Conservation (phyloP, 2,797 vertebrate species). For the Pangasius sanitwongsei region DNA sequence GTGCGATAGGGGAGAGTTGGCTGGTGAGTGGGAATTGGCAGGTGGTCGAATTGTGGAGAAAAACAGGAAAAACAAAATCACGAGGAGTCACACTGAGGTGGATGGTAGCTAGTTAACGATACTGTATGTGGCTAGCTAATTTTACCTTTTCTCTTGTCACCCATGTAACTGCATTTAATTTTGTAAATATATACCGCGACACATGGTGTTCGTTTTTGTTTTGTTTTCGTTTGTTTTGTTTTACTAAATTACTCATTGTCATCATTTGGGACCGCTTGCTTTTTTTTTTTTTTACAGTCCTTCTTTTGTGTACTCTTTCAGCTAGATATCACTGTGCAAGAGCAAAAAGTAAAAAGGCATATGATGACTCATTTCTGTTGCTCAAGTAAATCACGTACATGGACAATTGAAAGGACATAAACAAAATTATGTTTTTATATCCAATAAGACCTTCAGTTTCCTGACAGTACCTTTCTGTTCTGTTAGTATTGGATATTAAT, state of each 20-base stretch:
- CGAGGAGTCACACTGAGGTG: background rate
- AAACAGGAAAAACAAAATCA: background rate
- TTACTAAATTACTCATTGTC: background rate
- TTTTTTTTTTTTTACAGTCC: background rate
- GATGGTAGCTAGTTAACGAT: background rate
- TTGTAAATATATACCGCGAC: background rate
- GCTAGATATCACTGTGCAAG: background rate
- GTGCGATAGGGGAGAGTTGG: background rate
- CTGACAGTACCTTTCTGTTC: background rate
- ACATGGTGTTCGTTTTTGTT: background rate
- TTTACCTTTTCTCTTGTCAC: background rate
- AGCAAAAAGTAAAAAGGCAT: background rate
- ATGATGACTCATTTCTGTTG: background rate
- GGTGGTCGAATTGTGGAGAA: background rate
- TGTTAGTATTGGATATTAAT: background rate
- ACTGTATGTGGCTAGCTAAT: too few relatives aligned
- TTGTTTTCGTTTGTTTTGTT: background rate
- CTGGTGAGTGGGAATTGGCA: background rate
- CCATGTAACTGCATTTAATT: background rate
- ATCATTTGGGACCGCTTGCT: background rate
- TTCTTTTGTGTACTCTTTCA: background rate
- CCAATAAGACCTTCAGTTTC: background rate
- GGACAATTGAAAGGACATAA: background rate
- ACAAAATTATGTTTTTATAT: background rate
- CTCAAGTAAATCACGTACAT: background rate